Evolutionary conservation across 53 echinoderm and acorn worm genomes (phyloP), one percentile per base, ranked within the genome.

Genomic region (Crossaster papposus): DNA sequence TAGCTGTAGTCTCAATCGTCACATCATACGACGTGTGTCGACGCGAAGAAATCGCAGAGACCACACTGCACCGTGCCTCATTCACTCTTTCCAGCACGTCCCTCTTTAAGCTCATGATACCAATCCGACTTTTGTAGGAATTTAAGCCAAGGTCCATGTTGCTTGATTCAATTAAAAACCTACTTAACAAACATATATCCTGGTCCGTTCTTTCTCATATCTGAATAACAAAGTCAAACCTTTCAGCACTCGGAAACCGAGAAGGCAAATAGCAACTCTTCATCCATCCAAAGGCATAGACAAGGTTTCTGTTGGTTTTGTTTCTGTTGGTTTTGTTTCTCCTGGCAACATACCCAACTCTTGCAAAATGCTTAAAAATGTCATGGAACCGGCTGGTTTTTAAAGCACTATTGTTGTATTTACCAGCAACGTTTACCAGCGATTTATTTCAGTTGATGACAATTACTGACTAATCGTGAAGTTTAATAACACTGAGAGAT

Each of bases 1-100:
- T 28, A 4, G 64, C 31, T 74, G 35, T 28, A 4, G 64, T 51
- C 2, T 37, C 83, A 81, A 81, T 55, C 23, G 65, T 31, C 36
- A 87, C 24, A 36, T 87, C 87, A 35, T 87, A 87, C 2, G 87
- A 76, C 12, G 77, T 26, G 87, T 76, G 54, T 55, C 58, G 54
- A 3, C 77, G 77, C 34, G 35, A 24, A 2, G 74, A 36, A n/a
- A 75, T 5, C 20, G 28, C 76, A 15, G 3, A 17, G 34, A 76
- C 54, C 22, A 77, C 0, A 24, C 77, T 5, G 7, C 37, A 77
- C 33, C 50, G 76, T 62, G 34, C 64, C 0, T 54, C 2, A 32
- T n/a, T 36, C n/a, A 76, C 58, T 24, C 64, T 26, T 2, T 87
- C 86, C 14, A 34, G 22, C 15, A 62, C 58, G 18, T 17, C 31